Percentiles rank a stretch among this genome's conserved stretches.
phyloP scores from a whole-genome alignment of 2,113 vertebrate genomes.

The Motacilla alba region DNA sequence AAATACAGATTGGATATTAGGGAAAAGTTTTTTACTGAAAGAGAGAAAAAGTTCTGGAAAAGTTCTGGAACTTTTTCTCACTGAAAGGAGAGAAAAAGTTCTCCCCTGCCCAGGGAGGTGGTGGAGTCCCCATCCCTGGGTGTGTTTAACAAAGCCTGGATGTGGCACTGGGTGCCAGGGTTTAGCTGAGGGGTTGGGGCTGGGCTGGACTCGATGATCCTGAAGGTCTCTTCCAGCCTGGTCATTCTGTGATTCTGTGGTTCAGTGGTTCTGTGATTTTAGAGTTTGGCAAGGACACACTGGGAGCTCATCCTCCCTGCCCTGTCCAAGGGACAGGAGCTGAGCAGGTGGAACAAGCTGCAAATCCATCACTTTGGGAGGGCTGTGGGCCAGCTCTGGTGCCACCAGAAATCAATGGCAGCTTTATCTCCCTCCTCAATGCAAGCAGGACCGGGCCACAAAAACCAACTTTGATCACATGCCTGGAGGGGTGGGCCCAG shows the following conservation, averaged over 20 bases:
- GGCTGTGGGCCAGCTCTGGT: neutral
- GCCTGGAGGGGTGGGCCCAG: neutral
- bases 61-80: too few species aligned
- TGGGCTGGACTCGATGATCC: neutral
- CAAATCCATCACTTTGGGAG: neutral
- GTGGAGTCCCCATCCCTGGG: too few species aligned
- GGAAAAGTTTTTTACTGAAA: too few species aligned
- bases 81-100: too few species aligned
- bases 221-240: neutral
- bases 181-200: too few species aligned
- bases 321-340: neutral
- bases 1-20: too few species aligned
- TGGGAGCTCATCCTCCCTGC: neutral
- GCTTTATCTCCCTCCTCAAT: neutral
- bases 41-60: too few species aligned
- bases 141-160: too few species aligned
- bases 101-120: too few species aligned
- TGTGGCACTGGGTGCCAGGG: too few species aligned
- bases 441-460: neutral
- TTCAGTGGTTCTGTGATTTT: neutral
- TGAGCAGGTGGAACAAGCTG: neutral
- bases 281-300: fast-evolving
- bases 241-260: neutral
- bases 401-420: neutral
- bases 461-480: neutral